Conservation (phyloP, 1,140 invertebrate genomes). For the Drosophila bifasciata region DNA sequence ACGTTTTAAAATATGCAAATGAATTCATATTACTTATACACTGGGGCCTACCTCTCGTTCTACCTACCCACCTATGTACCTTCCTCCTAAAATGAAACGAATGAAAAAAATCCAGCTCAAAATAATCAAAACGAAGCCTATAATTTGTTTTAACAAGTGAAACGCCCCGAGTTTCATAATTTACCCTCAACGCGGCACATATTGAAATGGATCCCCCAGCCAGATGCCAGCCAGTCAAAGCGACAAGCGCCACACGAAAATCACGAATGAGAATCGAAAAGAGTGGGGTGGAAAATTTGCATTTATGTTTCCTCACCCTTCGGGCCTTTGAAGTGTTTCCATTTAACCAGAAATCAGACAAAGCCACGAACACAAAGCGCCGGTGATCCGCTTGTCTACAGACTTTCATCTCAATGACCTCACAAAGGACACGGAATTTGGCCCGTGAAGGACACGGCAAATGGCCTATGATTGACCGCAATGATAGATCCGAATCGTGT, state of each 20-base stretch:
- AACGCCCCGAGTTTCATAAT: constrained; percentile 73
- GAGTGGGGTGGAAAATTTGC: constrained; percentile 54
- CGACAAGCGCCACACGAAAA: constrained; percentile 48
- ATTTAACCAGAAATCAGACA: constrained; percentile 26
- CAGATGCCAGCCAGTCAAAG: not conserved
- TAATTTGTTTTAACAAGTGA: constrained; percentile 80
- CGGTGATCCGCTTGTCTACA: not conserved
- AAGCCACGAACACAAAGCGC: not conserved
- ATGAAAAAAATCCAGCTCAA: constrained; percentile 26
- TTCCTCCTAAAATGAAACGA: constrained; percentile 9
- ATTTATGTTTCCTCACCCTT: constrained; percentile 47
- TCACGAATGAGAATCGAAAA: not conserved
- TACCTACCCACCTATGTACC: constrained; percentile 13
- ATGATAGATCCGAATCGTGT: not conserved
- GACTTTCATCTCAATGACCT: too few relatives aligned
- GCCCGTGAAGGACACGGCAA: too few relatives aligned
- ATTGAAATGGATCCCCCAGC: constrained; percentile 48
- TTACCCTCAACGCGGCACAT: constrained; percentile 29
- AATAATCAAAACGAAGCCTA: constrained; percentile 78
- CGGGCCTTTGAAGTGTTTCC: constrained; percentile 57
- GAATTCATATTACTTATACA: constrained; percentile 67
- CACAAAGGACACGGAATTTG: too few relatives aligned
- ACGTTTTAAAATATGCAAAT: constrained; percentile 68
- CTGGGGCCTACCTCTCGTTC: constrained; percentile 34
- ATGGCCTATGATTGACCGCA: not conserved